Base-by-base conservation (phyloP, 2,113 vertebrate genomes). In the Dipodomys merriami region DNA sequence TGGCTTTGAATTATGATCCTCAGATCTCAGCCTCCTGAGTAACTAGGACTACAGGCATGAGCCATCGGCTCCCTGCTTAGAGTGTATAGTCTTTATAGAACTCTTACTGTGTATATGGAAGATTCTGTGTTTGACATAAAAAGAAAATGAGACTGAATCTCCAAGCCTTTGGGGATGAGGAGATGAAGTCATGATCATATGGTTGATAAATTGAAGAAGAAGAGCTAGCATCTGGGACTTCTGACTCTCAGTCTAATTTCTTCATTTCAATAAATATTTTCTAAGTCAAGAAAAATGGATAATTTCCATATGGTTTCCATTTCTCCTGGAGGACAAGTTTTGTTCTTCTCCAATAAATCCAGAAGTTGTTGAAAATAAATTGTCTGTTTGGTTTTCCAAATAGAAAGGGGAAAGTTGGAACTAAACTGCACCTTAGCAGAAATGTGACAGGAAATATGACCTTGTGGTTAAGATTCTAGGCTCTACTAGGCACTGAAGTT, bases 231-330 rank as follows among this genome's bases (percentile, higher is more conserved):
- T n/a, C 15, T 27, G 69, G 15, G 13, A 46, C 3, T 46, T 77
- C 44, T 33, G 30, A 33, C 19, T 65, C 49, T 23, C 27, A 76
- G 33, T 57, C 39, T 23, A 71, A 60, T 80, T 73, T 83, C 72
- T 84, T 72, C 83, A 84, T 81, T 77, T 81, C 87, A 78, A 69
- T 79, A 76, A 84, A 49, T 29, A 64, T 44, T 79, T 86, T 86
- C 49, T 79, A 83, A 85, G 27, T 81, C 57, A 93, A 89, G 64
- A 77, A 62, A 83, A 93, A 93, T 64, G 44, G 25, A 35, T 83
- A 46, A 79, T 76, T 88, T 92, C 44, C 10, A 84, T 65, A 29
- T 79, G 30, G 39, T 82, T 86, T 68, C 30, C 46, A 86, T 79
- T 82, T 86, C 76, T 68, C 53, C 60, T 74, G 30, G 15, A 86